Conservation (phyloP, 92 coral and sea anemone genomes). For the Phenganax marumi region DNA sequence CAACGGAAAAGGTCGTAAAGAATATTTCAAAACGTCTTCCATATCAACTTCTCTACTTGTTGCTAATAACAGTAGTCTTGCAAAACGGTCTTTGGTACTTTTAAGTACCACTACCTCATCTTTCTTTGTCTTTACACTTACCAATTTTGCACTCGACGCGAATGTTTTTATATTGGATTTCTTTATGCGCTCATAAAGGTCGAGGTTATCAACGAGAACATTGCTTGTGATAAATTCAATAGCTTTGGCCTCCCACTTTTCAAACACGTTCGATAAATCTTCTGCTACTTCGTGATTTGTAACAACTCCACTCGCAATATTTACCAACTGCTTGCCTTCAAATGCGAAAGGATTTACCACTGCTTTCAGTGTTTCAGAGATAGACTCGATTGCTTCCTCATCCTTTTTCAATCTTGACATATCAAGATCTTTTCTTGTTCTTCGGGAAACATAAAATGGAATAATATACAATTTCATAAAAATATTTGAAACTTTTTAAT, state of each 20-base stretch:
- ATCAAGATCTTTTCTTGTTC: neutral
- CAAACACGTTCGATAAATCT: neutral
- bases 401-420: neutral
- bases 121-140: neutral
- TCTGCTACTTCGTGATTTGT: neutral
- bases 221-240: neutral
- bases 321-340: neutral
- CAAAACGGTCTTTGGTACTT: neutral
- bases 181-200: neutral
- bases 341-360: neutral
- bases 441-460: neutral
- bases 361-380: neutral
- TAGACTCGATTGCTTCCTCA: neutral
- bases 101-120: neutral
- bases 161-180: constrained; percentile 7
- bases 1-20: no score
- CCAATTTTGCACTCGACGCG: neutral
- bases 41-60: constrained; percentile 12
- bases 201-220: neutral
- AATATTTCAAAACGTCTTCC: no score
- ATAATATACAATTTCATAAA: neutral
- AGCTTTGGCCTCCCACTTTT: neutral
- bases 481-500: neutral
- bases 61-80: neutral
- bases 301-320: neutral